phyloP scores from a whole-genome alignment of 1,140 invertebrate species.

The Reticulitermes speratus region DNA sequence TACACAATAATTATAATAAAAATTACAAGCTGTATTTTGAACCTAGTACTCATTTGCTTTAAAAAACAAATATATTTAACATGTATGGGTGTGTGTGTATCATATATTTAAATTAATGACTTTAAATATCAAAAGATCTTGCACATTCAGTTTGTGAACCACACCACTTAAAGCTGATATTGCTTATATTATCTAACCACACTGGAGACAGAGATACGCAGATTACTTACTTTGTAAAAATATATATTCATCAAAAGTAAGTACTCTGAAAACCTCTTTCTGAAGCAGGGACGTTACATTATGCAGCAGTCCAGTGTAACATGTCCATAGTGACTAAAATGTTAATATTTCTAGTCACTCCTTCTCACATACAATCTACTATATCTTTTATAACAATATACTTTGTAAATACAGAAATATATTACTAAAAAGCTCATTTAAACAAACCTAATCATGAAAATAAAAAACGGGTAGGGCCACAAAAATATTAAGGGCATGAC shows the following conservation, averaged over 20 bases:
- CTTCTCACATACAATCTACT: not conserved
- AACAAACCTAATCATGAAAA: not conserved
- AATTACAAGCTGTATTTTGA: not conserved
- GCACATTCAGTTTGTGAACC: not conserved
- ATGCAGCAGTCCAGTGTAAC: no score
- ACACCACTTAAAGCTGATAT: constrained; percentile 6
- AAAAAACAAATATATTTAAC: not conserved
- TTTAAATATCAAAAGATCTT: not conserved
- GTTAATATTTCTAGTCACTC: no score
- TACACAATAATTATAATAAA: not conserved
- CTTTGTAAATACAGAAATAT: not conserved
- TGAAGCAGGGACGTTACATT: not conserved
- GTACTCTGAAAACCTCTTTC: constrained; percentile 1
- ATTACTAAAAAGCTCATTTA: not conserved
- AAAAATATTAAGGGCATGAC: not conserved
- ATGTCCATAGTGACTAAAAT: no score
- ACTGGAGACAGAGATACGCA: not conserved
- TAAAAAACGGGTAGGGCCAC: not conserved
- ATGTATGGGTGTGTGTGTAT: not conserved
- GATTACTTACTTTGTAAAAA: constrained; percentile 9
- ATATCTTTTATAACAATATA: not conserved
- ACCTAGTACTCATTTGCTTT: not conserved
- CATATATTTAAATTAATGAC: not conserved
- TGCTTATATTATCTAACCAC: not conserved
- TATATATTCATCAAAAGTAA: not conserved